phyloP scores from a whole-genome alignment of 2,113 vertebrate species.

The Callionymus lyra region DNA sequence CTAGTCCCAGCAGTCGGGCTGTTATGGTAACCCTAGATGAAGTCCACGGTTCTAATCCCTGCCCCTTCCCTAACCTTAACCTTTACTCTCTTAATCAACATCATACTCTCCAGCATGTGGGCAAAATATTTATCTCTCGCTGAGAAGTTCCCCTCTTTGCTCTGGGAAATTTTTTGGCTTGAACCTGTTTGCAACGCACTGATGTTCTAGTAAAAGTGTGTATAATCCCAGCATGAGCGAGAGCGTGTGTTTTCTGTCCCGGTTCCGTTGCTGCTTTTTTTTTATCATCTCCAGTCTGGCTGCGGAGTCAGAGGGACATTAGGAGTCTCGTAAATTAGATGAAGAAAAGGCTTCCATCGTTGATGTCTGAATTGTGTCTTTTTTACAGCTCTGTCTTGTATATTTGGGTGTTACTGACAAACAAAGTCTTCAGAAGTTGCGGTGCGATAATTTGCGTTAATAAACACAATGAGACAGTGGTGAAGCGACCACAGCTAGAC shows the following conservation, averaged over 20 bases:
- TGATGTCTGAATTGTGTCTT: slow-evolving; percentile 42
- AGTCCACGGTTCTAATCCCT: slow-evolving; percentile 62
- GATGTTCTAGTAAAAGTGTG: slow-evolving; percentile 6
- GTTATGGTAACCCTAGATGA: slow-evolving; percentile 71
- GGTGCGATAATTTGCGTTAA: slow-evolving; percentile 53
- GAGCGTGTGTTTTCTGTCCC: slow-evolving; percentile 19
- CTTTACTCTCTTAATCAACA: slow-evolving; percentile 76
- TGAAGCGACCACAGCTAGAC: slow-evolving; percentile 47
- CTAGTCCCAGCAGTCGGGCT: slow-evolving; percentile 65
- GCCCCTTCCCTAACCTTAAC: slow-evolving; percentile 69
- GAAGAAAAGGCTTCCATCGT: slow-evolving; percentile 55
- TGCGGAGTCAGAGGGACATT: slow-evolving; percentile 51
- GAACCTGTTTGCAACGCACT: slow-evolving; percentile 13
- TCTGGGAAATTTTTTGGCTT: slow-evolving; percentile 40
- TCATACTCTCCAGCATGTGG: slow-evolving; percentile 64
- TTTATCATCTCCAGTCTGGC: slow-evolving; percentile 50
- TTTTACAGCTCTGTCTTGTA: slow-evolving; percentile 48
- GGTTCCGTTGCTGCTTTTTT: slow-evolving; percentile 35
- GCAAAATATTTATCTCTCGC: slow-evolving; percentile 66
- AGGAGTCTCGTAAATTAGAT: slow-evolving; percentile 53
- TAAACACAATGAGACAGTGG: slow-evolving; percentile 42
- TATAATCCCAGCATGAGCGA: slow-evolving; percentile 3
- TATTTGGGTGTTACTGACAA: slow-evolving; percentile 37
- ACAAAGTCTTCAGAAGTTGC: slow-evolving; percentile 50
- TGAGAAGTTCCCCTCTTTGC: slow-evolving; percentile 45